phyloP scores from a whole-genome alignment of 35 echinoderm and acorn worm species.

The Lytechinus pictus region DNA sequence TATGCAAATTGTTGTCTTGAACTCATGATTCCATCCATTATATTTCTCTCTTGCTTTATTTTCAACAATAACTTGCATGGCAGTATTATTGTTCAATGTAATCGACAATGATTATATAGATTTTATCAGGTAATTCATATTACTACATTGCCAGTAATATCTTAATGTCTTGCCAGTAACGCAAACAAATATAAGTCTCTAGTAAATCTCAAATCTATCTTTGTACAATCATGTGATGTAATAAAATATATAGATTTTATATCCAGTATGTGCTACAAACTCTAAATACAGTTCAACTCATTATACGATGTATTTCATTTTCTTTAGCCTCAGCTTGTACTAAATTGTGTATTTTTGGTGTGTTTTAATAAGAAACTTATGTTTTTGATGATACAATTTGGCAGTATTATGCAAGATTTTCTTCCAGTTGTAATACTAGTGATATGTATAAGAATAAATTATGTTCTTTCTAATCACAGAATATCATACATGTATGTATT shows the following conservation, averaged over 20 bases:
- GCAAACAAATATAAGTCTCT: background rate
- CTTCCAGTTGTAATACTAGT: background rate
- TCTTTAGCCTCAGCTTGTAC: background rate
- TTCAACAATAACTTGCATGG: background rate
- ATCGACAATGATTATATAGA: background rate
- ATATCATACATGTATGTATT: too few species aligned
- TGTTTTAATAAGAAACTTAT: background rate
- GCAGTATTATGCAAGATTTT: constrained; percentile 5
- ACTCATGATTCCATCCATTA: background rate
- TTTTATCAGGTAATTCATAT: background rate
- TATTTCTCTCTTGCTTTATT: background rate
- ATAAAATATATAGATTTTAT: background rate
- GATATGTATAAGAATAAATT: too few species aligned
- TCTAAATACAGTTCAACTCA: background rate
- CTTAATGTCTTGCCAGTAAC: background rate
- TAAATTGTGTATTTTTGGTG: background rate
- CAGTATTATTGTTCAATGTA: background rate
- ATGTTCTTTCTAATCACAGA: too few species aligned
- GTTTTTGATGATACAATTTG: too few species aligned
- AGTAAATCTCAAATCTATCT: background rate
- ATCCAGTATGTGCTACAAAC: background rate
- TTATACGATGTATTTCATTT: background rate
- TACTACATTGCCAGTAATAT: background rate
- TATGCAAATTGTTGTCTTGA: background rate
- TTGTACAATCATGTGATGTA: background rate